Conservation (phyloP, 2,113 vertebrate species). For the Aphelocoma coerulescens region DNA sequence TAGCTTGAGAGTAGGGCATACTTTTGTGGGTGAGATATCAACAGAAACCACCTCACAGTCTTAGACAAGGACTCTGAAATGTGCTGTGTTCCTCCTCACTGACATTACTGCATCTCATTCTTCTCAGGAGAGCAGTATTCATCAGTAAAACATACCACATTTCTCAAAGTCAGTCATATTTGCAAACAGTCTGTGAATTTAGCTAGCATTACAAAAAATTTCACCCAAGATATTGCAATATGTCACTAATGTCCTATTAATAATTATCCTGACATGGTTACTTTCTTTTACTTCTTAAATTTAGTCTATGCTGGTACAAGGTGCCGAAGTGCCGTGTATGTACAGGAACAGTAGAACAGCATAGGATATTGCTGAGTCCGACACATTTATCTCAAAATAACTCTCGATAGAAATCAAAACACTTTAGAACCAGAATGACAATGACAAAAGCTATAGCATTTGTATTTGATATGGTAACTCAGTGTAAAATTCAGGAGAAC, state of each 20-base stretch:
- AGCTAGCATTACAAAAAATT: background rate
- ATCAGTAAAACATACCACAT: background rate
- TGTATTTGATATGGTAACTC: background rate
- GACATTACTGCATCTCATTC: too few species aligned
- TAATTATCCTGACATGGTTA: background rate
- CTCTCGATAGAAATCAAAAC: background rate
- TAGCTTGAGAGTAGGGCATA: background rate
- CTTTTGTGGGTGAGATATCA: background rate
- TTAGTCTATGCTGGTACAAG: background rate
- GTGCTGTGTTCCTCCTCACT: background rate
- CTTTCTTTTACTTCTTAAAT: background rate
- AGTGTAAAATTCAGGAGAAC: background rate
- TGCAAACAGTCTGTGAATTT: background rate
- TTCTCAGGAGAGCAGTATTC: background rate
- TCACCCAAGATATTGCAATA: background rate
- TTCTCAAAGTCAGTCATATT: background rate
- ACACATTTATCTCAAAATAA: background rate
- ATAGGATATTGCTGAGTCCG: background rate
- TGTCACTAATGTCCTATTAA: background rate
- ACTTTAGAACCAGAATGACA: background rate
- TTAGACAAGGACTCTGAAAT: background rate
- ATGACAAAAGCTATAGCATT: background rate
- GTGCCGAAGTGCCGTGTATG: rapidly evolving
- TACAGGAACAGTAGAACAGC: background rate
- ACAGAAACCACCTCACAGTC: background rate